phyloP scores from a whole-genome alignment of 2,113 vertebrate species.

The Nesogale talazaci region DNA sequence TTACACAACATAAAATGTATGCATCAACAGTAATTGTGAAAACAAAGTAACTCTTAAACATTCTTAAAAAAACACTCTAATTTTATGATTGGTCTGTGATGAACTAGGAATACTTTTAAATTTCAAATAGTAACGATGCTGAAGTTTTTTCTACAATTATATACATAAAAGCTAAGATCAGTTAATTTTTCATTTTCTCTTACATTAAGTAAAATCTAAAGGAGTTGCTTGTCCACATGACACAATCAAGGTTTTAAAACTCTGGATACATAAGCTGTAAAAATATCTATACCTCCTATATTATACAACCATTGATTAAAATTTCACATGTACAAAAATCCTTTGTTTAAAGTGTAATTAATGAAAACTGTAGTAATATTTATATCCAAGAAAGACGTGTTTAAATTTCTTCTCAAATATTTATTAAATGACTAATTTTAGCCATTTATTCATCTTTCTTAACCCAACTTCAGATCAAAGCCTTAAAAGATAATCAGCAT shows the following conservation, averaged over 20 bases:
- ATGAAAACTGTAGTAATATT: conserved; percentile 16
- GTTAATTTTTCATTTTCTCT: conserved; percentile 10
- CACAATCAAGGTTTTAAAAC: conserved; percentile 18
- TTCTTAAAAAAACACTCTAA: too few species aligned
- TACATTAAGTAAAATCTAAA: conserved; percentile 5
- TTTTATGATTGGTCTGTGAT: neutral
- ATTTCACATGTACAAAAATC: neutral
- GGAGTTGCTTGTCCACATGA: neutral
- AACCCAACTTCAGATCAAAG: conserved; percentile 7
- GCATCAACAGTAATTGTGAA: neutral
- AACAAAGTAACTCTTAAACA: neutral
- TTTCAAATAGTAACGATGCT: neutral
- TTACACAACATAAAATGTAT: neutral
- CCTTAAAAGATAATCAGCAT: conserved; percentile 26
- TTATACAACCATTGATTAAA: conserved; percentile 23
- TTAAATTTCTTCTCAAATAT: conserved; percentile 42
- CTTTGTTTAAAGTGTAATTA: conserved; percentile 23
- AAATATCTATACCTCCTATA: neutral
- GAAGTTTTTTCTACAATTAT: neutral
- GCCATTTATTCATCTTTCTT: conserved; percentile 24
- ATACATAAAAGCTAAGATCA: neutral
- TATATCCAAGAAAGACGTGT: conserved; percentile 43
- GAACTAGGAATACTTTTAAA: neutral
- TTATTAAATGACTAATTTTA: conserved; percentile 17
- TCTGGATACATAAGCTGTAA: neutral